Percentiles rank a stretch among this genome's conserved stretches.
Evolutionary conservation across 1,140 invertebrate species (phyloP).

Genomic region (Anthonomus grandis): DNA sequence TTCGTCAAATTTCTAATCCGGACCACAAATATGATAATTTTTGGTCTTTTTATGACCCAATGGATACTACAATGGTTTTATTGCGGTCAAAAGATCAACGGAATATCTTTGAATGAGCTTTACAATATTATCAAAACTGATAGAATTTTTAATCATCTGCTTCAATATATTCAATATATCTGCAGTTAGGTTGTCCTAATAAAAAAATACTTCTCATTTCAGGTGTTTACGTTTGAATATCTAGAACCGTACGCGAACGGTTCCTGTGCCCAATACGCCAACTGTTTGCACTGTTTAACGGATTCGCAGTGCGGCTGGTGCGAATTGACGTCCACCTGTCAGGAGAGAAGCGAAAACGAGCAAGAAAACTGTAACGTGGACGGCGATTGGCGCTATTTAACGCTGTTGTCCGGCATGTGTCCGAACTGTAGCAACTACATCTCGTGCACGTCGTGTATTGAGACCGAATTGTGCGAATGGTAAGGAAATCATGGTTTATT

Average conservation of each 20-base stretch:
- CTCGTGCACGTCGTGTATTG: slow-evolving; percentile 75
- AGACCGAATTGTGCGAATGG: slow-evolving; percentile 77
- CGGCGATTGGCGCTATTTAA: slow-evolving; percentile 73
- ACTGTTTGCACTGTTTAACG: slow-evolving; percentile 82
- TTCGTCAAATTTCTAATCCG: too few species aligned
- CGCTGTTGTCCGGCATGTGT: slow-evolving; percentile 75
- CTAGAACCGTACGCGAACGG: slow-evolving; percentile 81
- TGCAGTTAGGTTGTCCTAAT: too few species aligned
- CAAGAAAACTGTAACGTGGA: slow-evolving; percentile 55
- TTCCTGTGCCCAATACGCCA: slow-evolving; percentile 73
- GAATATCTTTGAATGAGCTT: too few species aligned
- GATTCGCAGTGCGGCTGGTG: slow-evolving; percentile 92
- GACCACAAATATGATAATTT: too few species aligned
- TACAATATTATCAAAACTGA: too few species aligned
- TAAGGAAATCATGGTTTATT: slow-evolving; percentile 65
- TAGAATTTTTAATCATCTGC: too few species aligned
- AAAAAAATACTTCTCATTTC: too few species aligned
- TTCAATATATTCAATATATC: too few species aligned
- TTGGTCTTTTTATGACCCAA: too few species aligned
- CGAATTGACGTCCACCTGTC: slow-evolving; percentile 63
- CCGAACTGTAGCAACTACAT: slow-evolving; percentile 84
- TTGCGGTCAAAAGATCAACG: too few species aligned
- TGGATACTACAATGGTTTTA: too few species aligned
- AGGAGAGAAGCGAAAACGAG: slow-evolving; percentile 62
- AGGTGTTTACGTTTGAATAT: slow-evolving; percentile 81